phyloP scores from a whole-genome alignment of 2,113 vertebrate genomes.

The Rynchops niger region DNA sequence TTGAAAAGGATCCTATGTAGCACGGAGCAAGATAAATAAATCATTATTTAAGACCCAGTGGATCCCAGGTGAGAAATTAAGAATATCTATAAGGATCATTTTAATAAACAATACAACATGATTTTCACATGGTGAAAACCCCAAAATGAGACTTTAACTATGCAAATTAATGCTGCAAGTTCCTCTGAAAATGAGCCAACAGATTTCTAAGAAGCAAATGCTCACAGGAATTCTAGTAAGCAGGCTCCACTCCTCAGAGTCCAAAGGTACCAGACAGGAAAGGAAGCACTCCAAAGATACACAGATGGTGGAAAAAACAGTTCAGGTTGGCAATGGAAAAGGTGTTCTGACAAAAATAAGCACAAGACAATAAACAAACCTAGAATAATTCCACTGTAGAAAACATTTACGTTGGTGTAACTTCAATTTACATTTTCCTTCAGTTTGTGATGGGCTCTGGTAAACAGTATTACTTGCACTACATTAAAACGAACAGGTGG shows the following conservation, averaged over 20 bases:
- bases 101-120: neutral
- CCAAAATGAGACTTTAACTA: neutral
- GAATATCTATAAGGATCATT: neutral
- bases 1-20: neutral
- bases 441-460: neutral
- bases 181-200: neutral
- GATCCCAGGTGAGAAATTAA: neutral
- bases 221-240: neutral
- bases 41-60: neutral
- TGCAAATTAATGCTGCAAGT: neutral
- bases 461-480: neutral
- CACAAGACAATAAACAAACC: neutral
- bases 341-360: neutral
- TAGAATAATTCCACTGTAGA: neutral
- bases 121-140: neutral
- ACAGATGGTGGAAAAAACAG: neutral
- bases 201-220: neutral
- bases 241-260: neutral
- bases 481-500: neutral
- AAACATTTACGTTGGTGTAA: neutral
- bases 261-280: neutral
- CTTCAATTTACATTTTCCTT: neutral
- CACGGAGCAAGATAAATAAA: neutral
- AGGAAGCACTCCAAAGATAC: neutral
- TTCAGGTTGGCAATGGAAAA: neutral